Base-by-base conservation (phyloP, 2,888 invertebrate species). In the Acleris emargana region DNA sequence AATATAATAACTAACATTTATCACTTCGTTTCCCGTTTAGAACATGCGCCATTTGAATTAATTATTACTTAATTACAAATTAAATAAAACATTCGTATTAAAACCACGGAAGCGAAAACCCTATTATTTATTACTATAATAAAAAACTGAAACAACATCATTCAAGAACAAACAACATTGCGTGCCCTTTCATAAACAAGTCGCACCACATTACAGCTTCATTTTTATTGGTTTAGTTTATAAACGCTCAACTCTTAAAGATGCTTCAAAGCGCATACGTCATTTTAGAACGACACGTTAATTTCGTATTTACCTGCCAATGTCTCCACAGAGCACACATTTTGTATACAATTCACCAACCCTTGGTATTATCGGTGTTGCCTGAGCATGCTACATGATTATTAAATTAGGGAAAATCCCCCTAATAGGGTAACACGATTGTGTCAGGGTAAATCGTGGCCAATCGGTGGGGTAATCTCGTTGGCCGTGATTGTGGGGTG, bases 391-490 rank as follows among this genome's bases (percentile, higher is more conserved):
- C 55, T 53, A 70, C 61, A 53, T 62, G 60, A 54, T 69, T 71
- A 72, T 73, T 72, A 66, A 69, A 73, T 72, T 73, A 71, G 67
- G 67, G 67, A 62, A 68, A 62, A 60, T 52, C 67, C 68, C 64
- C 68, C 62, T 66, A 64, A 66, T 68, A 63, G 69, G 64, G 58
- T 64, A 64, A 59, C 64, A 25, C 59, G 53, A 58, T 58, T 58
- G 58, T 58, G 64, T 55, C 60, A 50, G 64, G 67, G 67, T 67
- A 68, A 68, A 62, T 60, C 60, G 60, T 49, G 38, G 58, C 25
- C 66, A 60, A 55, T 64, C 53, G 51, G 45, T 45, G 32, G 54
- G 60, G 62, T 67, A 70, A 68, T 68, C 68, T 64, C 22, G 53
- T 67, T 66, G 45, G 53, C 28, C 58, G 49, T 67, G 68, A 70